Evolutionary conservation across 2,113 vertebrate species (phyloP), one percentile per base, ranked within the genome.

Genomic region (Rynchops niger): DNA sequence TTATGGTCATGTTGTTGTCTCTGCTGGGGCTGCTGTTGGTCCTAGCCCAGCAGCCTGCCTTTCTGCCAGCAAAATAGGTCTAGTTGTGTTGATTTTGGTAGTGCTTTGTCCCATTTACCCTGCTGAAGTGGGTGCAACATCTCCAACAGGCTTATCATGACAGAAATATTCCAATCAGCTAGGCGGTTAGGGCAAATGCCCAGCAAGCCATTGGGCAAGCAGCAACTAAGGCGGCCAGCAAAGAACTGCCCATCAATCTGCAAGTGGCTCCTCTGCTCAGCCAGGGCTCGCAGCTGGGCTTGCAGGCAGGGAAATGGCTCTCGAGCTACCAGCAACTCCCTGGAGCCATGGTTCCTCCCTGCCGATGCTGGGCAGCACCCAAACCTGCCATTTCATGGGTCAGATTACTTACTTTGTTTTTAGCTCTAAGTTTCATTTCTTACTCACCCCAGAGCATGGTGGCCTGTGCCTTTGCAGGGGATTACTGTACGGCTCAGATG

Each of bases 381-480:
- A 1, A 62, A 83, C 0, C 0, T 5, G 6, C n/a, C 15, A 0
- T 74, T 73, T 58, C 36, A 19, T 0, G 1, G 42, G 38, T 62
- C 34, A 47, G 45, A 73, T 61, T 16, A 3, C 88, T 65, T 67
- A 69, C n/a, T 71, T 72, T 21, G 11, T 19, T 86, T 93, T 90
- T 25, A 69, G 23, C 21, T 62, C n/a, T 49, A 61, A n/a, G 30
- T 77, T 83, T 62, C 7, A 19, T 81, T 71, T 79, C 30, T 38
- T 32, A 13, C 15, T 53, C 5, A 0, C 20, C 22, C 42, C 0
- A 0, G 43, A 71, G 47, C 22, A 55, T 6, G 1, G 2, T 3
- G 12, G 63, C 23, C 69, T 67, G 18, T 63, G 36, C 38, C 38
- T 89, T 49, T n/a, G 21, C 0, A 0, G 9, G 25, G 26, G 26